Percentiles rank a stretch among this genome's conserved stretches.
Evolutionary conservation across 2,797 vertebrate genomes (phyloP).

Genomic region (Parauchenoglanis ngamensis): DNA sequence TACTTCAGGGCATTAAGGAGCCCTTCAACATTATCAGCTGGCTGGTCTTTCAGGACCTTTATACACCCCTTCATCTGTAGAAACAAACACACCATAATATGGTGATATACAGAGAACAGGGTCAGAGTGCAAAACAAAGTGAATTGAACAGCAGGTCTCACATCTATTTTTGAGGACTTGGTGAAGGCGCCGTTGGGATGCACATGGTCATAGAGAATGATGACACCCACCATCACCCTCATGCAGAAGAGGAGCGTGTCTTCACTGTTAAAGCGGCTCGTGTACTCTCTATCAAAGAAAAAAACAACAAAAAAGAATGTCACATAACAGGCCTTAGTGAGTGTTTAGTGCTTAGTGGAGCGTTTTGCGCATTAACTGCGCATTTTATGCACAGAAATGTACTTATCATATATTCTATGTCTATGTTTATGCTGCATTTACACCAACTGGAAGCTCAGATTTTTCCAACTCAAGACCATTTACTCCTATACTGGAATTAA

Average conservation of each 20-base stretch:
- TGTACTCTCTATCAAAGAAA: constrained; percentile 82
- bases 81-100: constrained; percentile 21
- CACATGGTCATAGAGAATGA: constrained; percentile 97
- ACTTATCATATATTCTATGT: background rate
- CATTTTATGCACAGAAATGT: background rate
- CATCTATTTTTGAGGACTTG: constrained; percentile 98
- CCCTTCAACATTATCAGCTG: constrained; percentile 93
- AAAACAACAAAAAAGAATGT: background rate
- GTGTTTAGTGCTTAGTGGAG: too few relatives aligned
- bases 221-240: constrained; percentile 98
- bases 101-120: background rate
- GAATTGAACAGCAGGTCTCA: constrained; percentile 68
- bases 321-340: background rate
- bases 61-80: constrained; percentile 88
- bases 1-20: constrained; percentile 97
- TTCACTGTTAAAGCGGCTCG: constrained; percentile 94
- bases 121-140: background rate
- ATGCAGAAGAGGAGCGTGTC: constrained; percentile 97
- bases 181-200: constrained; percentile 98
- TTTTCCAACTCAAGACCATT: background rate
- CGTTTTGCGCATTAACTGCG: background rate
- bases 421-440: background rate
- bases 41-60: constrained; percentile 95
- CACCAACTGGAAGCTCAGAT: background rate
- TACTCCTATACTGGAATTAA: background rate